Evolutionary conservation across 2,113 vertebrate species (phyloP), one percentile per base, ranked within the genome.

Genomic region (Andinoacara biseriatus): DNA sequence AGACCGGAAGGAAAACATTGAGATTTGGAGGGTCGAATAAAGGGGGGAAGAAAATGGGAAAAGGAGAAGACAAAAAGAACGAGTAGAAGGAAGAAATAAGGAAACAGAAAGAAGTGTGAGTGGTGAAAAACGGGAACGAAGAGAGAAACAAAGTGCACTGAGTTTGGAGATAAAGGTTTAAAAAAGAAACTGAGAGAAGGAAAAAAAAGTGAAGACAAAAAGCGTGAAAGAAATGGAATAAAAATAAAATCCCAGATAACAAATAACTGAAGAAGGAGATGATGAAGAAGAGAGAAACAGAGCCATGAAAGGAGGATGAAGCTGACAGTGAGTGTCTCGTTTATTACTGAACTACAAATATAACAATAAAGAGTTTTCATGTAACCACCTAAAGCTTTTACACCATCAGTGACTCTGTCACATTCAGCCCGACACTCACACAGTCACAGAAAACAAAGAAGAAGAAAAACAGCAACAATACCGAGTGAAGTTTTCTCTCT

Each of bases 1-100:
- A 22, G n/a, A 40, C 13, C 9, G 0, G 43, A 4, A 24, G n/a
- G 38, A 22, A 43, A 43, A 0, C 7, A 22, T 43, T 65, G 0
- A 24, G 13, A 43, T 0, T 15, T 5, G 15, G 35, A 65, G 38
- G 38, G 62, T 65, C 7, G 43, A 22, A 24, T 24, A 22, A 14
- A 24, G 38, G 40, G 13, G 11, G 40, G 10, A 43, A 14, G 10
- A 10, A 40, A 40, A 40, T 11, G 10, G 40, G 11, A 40, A 40
- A 0, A 65, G n/a, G 1, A 1, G 62, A 26, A 65, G n/a, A 43
- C 11, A 43, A 17, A 65, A 17, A 17, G 1, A 43, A 43, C 14
- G 43, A 43, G 24, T 5, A 43, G 14, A 26, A 29, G 15, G 24
- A 67, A 67, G 35, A 43, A 22, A 65, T 10, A 15, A 38, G 8